A percentile compares a stretch with the other conserved stretches of the same genome.
These are phyloP conservation scores for Iguana delicatissima DNA, from an alignment of 2,797 vertebrate species.

Conservation along the genomic window DNA sequence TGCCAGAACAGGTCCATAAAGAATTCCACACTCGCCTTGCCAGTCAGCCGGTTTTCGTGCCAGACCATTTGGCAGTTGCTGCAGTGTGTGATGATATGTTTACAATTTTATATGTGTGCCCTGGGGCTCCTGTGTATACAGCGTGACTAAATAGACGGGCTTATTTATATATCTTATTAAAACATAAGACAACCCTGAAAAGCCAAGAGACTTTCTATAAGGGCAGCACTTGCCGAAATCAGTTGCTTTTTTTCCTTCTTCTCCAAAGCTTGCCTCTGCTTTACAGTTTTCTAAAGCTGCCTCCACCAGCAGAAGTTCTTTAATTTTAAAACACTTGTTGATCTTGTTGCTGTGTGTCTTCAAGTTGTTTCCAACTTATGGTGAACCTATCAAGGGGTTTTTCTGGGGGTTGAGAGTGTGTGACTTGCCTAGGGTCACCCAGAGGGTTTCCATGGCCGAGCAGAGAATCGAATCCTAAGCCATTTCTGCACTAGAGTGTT, in stretches of 20 bases:
- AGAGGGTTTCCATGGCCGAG: too few relatives aligned
- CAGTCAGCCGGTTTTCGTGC: background rate
- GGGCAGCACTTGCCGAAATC: background rate
- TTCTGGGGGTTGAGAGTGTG: too few relatives aligned
- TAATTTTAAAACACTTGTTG: background rate
- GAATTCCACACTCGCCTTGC: background rate
- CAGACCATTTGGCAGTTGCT: background rate
- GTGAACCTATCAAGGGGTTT: too few relatives aligned
- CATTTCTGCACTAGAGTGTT: too few relatives aligned
- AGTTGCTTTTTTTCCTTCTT: background rate
- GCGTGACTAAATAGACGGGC: conserved; percentile 17
- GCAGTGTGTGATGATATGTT: background rate
- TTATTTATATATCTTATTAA: conserved; percentile 55
- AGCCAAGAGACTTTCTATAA: conserved; percentile 5
- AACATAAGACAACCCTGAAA: conserved; percentile 55
- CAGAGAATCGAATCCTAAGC: too few relatives aligned
- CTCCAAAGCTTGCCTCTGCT: background rate
- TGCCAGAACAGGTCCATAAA: background rate
- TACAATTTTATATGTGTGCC: background rate
- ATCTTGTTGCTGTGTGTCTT: too few relatives aligned
- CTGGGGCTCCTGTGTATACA: background rate
- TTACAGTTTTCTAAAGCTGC: background rate
- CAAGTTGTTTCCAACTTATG: too few relatives aligned
- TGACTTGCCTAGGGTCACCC: too few relatives aligned
- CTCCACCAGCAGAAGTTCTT: conserved; percentile 4